Percentiles rank a stretch among this genome's conserved stretches.
Conservation (phyloP, 2,888 invertebrate species). For the Drosophila antonietae region DNA sequence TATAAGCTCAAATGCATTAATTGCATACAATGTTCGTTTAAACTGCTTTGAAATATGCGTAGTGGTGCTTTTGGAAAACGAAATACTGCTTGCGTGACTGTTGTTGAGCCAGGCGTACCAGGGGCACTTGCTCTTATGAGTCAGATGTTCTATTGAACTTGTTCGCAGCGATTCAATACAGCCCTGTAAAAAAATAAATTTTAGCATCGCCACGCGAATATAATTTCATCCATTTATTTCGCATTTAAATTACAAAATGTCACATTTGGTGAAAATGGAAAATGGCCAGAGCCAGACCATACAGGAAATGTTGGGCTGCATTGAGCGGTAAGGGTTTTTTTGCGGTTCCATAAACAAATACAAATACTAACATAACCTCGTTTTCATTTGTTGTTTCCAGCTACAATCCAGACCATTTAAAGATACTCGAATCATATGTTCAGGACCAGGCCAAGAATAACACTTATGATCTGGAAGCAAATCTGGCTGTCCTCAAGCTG, state of each 20-base stretch:
- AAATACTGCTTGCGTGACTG: background rate
- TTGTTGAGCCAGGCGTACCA: background rate
- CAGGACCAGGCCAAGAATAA: constrained; percentile 96
- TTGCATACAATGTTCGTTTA: background rate
- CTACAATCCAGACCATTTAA: constrained; percentile 98
- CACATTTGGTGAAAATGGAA: constrained; percentile 84
- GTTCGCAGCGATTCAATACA: constrained; percentile 14
- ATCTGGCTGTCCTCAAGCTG: constrained; percentile 97
- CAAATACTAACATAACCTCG: constrained; percentile 71
- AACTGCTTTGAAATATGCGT: background rate
- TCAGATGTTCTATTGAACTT: constrained; percentile 23
- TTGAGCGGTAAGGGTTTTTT: constrained; percentile 90
- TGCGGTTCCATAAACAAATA: constrained; percentile 13
- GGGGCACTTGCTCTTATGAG: constrained; percentile 9
- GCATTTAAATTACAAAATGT: constrained; percentile 67
- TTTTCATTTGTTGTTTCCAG: constrained; percentile 85
- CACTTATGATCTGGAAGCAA: constrained; percentile 98
- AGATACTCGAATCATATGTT: constrained; percentile 95
- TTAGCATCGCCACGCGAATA: constrained; percentile 55
- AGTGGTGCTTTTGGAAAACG: background rate
- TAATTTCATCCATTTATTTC: constrained; percentile 39
- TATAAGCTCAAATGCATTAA: background rate
- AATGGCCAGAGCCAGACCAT: constrained; percentile 87
- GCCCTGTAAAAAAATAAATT: constrained; percentile 26
- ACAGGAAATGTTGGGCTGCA: constrained; percentile 94